A percentile compares a stretch with the other conserved stretches of the same genome.
Evolutionary conservation across 2,113 vertebrate species (phyloP).

Genomic region (Vulpes ferrilata): DNA sequence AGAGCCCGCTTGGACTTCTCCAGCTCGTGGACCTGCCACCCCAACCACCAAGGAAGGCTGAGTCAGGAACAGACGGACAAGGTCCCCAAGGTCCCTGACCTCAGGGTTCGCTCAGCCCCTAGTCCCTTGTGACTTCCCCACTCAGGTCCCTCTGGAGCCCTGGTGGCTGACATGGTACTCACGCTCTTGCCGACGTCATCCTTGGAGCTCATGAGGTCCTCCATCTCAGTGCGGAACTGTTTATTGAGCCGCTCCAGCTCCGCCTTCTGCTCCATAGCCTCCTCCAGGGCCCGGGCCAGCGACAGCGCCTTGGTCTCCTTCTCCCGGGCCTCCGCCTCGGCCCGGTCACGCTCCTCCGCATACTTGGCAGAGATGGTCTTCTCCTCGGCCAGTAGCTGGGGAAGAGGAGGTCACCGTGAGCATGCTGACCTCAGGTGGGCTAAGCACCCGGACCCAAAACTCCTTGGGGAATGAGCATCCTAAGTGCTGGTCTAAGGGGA

Average conservation of each 20-base stretch:
- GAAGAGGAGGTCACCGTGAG: background rate
- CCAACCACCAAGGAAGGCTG: background rate
- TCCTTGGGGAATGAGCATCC: background rate
- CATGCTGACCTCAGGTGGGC: background rate
- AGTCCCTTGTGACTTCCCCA: rapidly evolving
- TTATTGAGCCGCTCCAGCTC: slow-evolving; percentile 97
- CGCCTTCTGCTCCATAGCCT: slow-evolving; percentile 93
- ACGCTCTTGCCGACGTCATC: slow-evolving; percentile 98
- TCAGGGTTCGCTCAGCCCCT: rapidly evolving
- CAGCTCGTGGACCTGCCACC: slow-evolving; percentile 95
- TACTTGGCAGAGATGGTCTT: slow-evolving; percentile 91
- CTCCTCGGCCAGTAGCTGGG: slow-evolving; percentile 90
- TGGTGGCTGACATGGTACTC: slow-evolving; percentile 72
- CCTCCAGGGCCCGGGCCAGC: slow-evolving; percentile 93
- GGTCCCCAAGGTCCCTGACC: rapidly evolving
- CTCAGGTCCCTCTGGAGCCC: rapidly evolving
- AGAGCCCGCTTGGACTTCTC: slow-evolving; percentile 96
- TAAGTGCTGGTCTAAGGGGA: too few relatives aligned
- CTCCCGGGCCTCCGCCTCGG: slow-evolving; percentile 92
- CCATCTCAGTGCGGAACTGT: slow-evolving; percentile 96
- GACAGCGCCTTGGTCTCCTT: slow-evolving; percentile 92
- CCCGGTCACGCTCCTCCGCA: slow-evolving; percentile 89
- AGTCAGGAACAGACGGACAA: background rate
- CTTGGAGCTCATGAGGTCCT: slow-evolving; percentile 98
- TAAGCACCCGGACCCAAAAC: rapidly evolving